phyloP scores from a whole-genome alignment of 2,888 invertebrate species.

The Philhelius pedissequus region DNA sequence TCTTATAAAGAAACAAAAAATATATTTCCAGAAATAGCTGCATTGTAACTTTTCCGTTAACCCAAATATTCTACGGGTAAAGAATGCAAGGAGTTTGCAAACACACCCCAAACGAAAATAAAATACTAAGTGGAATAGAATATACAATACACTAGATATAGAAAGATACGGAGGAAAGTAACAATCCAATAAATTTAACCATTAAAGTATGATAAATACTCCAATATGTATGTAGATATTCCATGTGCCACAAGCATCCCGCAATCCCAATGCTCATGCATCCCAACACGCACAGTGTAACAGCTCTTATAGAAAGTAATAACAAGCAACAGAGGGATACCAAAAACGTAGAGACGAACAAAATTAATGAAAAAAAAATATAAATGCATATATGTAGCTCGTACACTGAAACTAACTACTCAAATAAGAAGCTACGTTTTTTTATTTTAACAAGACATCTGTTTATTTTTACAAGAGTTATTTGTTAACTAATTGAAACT shows the following conservation, averaged over 20 bases:
- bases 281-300: slow-evolving; percentile 2
- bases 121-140: not conserved
- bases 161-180: not conserved
- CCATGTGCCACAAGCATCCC: not conserved
- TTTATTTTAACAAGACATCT: not conserved
- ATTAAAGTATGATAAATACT: slow-evolving; percentile 19
- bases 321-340: slow-evolving; percentile 33
- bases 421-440: not conserved
- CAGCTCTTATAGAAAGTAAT: slow-evolving; percentile 27
- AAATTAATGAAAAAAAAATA: not conserved
- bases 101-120: not conserved
- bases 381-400: too few species aligned
- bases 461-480: too few species aligned
- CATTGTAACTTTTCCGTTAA: not conserved
- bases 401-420: not conserved
- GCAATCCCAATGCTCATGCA: not conserved
- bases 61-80: not conserved
- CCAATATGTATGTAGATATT: not conserved
- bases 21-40: not conserved
- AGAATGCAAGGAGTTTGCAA: not conserved
- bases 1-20: not conserved
- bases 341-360: not conserved
- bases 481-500: too few species aligned
- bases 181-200: slow-evolving; percentile 34
- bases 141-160: not conserved